Evolutionary conservation across 53 echinoderm and acorn worm species (phyloP).

Genomic region (Paelopatides confundens): DNA sequence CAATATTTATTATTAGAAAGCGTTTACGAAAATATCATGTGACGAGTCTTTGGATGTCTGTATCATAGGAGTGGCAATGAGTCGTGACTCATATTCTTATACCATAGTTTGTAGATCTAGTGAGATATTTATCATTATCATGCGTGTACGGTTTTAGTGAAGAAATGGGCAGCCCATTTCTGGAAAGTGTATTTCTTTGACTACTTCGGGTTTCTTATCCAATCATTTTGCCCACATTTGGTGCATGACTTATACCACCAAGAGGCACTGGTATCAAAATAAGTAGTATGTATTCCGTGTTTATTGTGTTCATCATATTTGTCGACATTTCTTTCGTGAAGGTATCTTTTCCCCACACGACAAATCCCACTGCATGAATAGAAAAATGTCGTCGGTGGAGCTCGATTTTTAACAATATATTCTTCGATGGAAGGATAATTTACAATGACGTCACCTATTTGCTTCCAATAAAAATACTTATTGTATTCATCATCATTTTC

Average conservation of each 20-base stretch:
- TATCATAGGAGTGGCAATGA: no score
- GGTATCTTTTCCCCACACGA: neutral
- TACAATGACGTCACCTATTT: neutral
- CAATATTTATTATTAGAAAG: no score
- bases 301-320: neutral
- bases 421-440: neutral
- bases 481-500: constrained; percentile 19
- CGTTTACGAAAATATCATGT: no score
- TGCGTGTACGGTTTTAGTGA: no score
- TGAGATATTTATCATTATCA: no score
- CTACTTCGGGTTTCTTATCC: no score
- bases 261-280: neutral
- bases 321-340: neutral
- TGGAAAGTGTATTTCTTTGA: no score
- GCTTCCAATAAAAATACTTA: constrained; percentile 1
- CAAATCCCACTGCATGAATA: constrained; percentile 16
- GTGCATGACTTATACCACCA: constrained; percentile 33
- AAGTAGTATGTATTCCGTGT: neutral
- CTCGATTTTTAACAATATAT: neutral
- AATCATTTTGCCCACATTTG: neutral
- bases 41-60: no score
- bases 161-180: no score
- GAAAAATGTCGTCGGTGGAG: neutral
- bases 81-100: no score
- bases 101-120: no score